These are phyloP conservation scores for Equus przewalskii DNA, from an alignment of 2,113 vertebrate species.

Conservation along the genomic window DNA sequence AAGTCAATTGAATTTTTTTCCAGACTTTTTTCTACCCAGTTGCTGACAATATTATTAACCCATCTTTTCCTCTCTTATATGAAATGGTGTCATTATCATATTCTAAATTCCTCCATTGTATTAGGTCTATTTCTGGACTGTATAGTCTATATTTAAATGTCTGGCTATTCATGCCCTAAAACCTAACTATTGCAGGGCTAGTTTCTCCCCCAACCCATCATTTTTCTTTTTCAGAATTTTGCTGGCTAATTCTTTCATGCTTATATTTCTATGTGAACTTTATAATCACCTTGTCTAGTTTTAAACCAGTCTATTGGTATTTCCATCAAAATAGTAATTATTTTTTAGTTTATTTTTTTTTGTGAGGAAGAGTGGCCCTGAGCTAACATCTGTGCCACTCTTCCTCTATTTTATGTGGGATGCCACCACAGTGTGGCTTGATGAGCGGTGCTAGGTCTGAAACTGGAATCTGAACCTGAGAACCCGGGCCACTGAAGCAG, in stretches of 20 bases:
- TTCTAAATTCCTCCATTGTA: not conserved
- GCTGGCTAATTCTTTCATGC: not conserved
- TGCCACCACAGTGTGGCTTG: too few species aligned
- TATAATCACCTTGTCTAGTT: not conserved
- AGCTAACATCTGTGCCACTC: too few species aligned
- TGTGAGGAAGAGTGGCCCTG: too few species aligned
- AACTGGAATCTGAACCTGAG: too few species aligned
- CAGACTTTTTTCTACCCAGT: not conserved
- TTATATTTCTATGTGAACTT: not conserved
- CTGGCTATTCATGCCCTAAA: not conserved
- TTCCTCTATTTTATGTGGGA: too few species aligned
- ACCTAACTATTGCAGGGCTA: not conserved
- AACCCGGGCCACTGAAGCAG: too few species aligned
- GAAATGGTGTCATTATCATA: not conserved
- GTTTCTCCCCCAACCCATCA: not conserved
- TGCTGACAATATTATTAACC: not conserved
- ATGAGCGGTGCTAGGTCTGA: too few species aligned
- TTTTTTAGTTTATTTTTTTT: too few species aligned
- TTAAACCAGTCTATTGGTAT: not conserved
- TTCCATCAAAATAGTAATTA: not conserved
- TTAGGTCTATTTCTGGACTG: not conserved
- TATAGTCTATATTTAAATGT: not conserved
- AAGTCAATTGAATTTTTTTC: not conserved
- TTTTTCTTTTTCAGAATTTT: not conserved
- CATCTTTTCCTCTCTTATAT: not conserved